Evolutionary conservation across 2,113 vertebrate species (phyloP).

Genomic region (Bathybates hornii): DNA sequence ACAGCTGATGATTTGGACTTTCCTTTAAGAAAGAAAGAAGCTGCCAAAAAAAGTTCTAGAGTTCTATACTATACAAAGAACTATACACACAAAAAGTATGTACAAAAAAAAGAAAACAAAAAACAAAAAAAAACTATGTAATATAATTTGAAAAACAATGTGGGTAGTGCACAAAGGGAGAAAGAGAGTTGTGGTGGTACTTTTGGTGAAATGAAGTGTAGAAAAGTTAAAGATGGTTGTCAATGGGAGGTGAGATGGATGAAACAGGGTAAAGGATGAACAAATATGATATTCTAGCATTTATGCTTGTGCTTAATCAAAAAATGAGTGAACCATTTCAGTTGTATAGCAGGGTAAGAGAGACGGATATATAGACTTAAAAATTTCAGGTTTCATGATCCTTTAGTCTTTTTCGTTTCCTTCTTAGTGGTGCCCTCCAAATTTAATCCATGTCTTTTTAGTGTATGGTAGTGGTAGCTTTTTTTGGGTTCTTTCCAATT

Average conservation of each 20-base stretch:
- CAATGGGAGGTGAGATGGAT: slow-evolving; percentile 23
- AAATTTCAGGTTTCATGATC: neutral
- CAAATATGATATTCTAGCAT: slow-evolving; percentile 27
- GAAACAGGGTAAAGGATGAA: slow-evolving; percentile 68
- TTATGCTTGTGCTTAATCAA: slow-evolving; percentile 33
- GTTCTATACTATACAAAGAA: slow-evolving; percentile 61
- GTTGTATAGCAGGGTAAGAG: slow-evolving; percentile 41
- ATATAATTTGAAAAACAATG: slow-evolving; percentile 53
- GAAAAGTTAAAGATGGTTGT: neutral
- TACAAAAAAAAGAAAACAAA: neutral
- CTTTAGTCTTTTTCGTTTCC: neutral
- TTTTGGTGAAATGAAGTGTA: slow-evolving; percentile 32
- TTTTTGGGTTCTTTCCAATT: neutral
- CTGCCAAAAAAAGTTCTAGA: slow-evolving; percentile 67
- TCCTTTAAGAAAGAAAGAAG: slow-evolving; percentile 54
- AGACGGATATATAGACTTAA: neutral
- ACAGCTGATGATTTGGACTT: slow-evolving; percentile 32
- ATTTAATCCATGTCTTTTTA: neutral
- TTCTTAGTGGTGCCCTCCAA: neutral
- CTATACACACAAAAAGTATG: slow-evolving; percentile 61
- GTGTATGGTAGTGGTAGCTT: neutral
- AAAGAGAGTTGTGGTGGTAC: slow-evolving; percentile 15
- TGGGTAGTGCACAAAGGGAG: slow-evolving; percentile 46
- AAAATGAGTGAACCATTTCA: slow-evolving; percentile 10
- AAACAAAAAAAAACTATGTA: slow-evolving; percentile 44